Evolutionary conservation across 2,888 invertebrate species (phyloP).

Genomic region (Phytoseiulus persimilis): DNA sequence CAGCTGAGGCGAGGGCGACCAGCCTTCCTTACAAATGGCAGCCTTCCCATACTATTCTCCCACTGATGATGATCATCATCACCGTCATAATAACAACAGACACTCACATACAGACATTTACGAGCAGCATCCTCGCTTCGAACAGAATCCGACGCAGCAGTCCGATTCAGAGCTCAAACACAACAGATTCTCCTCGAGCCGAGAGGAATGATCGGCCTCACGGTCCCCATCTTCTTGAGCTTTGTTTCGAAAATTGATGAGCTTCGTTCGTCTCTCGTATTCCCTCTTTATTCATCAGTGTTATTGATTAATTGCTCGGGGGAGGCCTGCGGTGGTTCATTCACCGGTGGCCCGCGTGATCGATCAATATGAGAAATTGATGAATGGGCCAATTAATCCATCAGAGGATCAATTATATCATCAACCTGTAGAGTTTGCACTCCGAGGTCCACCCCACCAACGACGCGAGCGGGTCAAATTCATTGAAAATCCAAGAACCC

Average conservation of each 20-base stretch:
- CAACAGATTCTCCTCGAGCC: background rate
- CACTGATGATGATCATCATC: background rate
- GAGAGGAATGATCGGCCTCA: background rate
- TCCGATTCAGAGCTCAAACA: background rate
- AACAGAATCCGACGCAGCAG: background rate
- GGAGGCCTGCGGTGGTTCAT: background rate
- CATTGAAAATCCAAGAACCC: too few species aligned
- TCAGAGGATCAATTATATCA: background rate
- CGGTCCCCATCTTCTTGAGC: background rate
- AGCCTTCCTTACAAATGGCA: background rate
- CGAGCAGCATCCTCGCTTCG: background rate
- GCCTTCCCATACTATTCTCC: background rate
- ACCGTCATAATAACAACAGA: background rate
- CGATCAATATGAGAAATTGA: background rate
- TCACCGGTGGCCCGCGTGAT: background rate
- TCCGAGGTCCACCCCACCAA: too few species aligned
- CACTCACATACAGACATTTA: background rate
- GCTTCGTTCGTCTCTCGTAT: background rate
- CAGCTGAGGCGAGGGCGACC: background rate
- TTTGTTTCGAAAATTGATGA: background rate
- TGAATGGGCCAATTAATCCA: background rate
- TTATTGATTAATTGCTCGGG: background rate
- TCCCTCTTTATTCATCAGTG: background rate
- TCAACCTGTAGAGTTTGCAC: background rate
- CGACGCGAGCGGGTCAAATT: too few species aligned